Evolutionary conservation across 2,797 vertebrate genomes (phyloP), one percentile per base, ranked within the genome.

Genomic region (Discoglossus pictus): DNA sequence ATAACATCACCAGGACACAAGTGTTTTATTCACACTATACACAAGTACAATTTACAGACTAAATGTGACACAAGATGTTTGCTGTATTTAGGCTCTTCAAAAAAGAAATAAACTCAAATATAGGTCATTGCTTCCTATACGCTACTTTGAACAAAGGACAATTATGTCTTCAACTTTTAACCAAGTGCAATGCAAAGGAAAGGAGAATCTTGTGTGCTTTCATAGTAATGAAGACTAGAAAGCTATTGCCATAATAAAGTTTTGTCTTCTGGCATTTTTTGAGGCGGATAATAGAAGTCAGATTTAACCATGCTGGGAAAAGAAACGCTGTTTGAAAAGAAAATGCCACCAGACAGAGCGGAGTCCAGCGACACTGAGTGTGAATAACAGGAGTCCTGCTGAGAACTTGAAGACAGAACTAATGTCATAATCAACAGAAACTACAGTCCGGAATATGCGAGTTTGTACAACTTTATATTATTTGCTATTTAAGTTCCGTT

Each of bases 31-130:
- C 75, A 80, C 72, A 69, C 77, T 82, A 82, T 81, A 78, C 75
- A 81, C 84, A 84, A 76, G 77, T 64, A 82, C 78, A 85, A 77
- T 85, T 84, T 90, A 88, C 88, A 89, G 88, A 87, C 51, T 70
- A 86, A 86, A 80, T 78, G 76, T 76, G 78, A 81, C 68, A 84
- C 82, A 81, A 78, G 75, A 75, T 13, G 70, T 83, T 82, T 81
- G 83, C 51, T 55, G 86, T 79, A 75, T 78, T 80, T 79, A 73
- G 63, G 12, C 75, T 76, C 71, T 77, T 73, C 66, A 47, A 65
- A 31, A 31, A n/a, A n/a, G n/a, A n/a, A n/a, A n/a, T n/a, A n/a
- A 31, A 31, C 27, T 31, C 27, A 31, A 31, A 4, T 31, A 8
- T 31, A 31, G 27, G 4, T n/a, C n/a, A n/a, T n/a, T n/a, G n/a